Evolutionary conservation across 2,113 vertebrate genomes (phyloP), one percentile per base, ranked within the genome.

Genomic region (Coptodon bakossiorum): DNA sequence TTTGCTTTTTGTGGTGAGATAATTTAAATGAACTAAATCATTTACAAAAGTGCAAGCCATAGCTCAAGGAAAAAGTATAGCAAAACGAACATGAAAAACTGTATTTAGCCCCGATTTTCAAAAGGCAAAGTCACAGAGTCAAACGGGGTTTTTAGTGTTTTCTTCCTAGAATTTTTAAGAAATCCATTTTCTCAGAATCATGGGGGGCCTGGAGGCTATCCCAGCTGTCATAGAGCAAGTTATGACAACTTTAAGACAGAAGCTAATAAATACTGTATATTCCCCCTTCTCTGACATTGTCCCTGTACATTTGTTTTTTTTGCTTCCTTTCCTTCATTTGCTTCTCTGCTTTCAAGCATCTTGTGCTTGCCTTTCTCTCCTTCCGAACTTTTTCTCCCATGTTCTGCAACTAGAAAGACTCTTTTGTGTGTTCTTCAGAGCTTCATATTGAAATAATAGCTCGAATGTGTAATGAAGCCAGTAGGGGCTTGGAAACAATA

Each of bases 381-480:
- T 54, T 7, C 6, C 1, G 6, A 54, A 43, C 19, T 29, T 31
- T 22, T 27, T 24, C 3, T 63, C 14, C 45, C 86, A 9, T 90
- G 57, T 59, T 89, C 56, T 8, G 43, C 81, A 48, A 85, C 38
- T 71, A 10, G n/a, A 93, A 83, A 48, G 81, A 83, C 88, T 81
- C 48, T 86, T 29, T 68, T n/a, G 78, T 84, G 50, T 86, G 80
- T 85, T 85, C 73, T 88, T 86, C 57, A 80, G 54, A 56, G 59
- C 48, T 83, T 8, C 27, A 45, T 78, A 87, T 87, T 68, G 81
- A 89, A 91, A 93, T 84, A 80, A 89, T 84, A 87, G 86, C 88
- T 86, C 78, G 83, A 88, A 87, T 89, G 53, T 85, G 86, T 94
- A 94, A 94, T 91, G 92, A 95, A 94, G 91, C 90, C 93, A 92